Conservation (phyloP, 2,888 invertebrate genomes). For the Macrophya annulata region DNA sequence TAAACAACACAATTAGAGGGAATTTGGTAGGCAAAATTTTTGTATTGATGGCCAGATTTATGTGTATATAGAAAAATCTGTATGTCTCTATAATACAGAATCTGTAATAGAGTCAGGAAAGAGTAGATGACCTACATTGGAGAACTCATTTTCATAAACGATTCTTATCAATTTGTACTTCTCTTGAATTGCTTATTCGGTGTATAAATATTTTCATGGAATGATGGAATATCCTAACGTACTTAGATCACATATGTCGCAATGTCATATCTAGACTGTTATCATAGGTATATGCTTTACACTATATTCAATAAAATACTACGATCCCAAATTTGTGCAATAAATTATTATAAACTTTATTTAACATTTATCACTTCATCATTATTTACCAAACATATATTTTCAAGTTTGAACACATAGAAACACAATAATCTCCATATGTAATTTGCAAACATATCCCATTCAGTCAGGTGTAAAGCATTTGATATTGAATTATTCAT, state of each 20-base stretch:
- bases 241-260: not conserved
- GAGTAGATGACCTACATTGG: not conserved
- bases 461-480: not conserved
- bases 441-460: not conserved
- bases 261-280: not conserved
- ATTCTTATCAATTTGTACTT: not conserved
- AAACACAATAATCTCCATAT: not conserved
- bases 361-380: not conserved
- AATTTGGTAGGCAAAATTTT: not conserved
- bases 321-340: not conserved
- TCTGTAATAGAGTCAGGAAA: not conserved
- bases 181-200: not conserved
- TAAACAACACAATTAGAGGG: not conserved
- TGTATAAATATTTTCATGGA: not conserved
- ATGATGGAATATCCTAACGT: not conserved
- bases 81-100: too few relatives aligned
- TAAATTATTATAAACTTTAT: not conserved
- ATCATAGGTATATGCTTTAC: not conserved
- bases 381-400: not conserved
- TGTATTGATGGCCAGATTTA: not conserved
- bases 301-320: not conserved
- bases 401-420: not conserved
- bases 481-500: too few relatives aligned
- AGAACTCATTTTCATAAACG: not conserved
- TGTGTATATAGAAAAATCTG: too few relatives aligned